Evolutionary conservation across 1,140 invertebrate genomes (phyloP), one percentile per base, ranked within the genome.

Genomic region (Pseudobourletiella spinata): DNA sequence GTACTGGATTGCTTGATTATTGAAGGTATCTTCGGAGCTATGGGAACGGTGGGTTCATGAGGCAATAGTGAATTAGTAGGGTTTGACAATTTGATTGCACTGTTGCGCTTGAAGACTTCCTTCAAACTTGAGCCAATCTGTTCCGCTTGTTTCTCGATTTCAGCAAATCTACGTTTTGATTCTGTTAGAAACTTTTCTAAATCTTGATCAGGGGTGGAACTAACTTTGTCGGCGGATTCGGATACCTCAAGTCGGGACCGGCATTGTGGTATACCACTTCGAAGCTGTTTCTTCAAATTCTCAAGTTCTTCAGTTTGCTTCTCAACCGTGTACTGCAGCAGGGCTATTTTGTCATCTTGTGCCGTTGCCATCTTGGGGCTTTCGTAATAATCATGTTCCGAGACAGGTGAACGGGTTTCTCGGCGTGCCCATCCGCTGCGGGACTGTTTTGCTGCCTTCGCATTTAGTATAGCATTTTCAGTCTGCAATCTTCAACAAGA

Each of bases 241-340:
- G 35, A 42, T 18, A 18, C 18, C 18, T 42, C 35, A n/a, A n/a
- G 32, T 39, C n/a, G 32, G 46, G 18, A 11, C 46, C 18, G 16
- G 24, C 46, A 22, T 8, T 48, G 46, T 11, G 8, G 11, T 48
- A 25, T 15, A 48, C 2, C 11, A 22, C 2, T n/a, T 57, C 39
- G 16, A 24, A 35, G 29, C 51, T 51, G 26, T n/a, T 26, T 8
- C 44, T 26, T 42, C 3, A 35, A 28, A 1, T 43, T 11, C 15
- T 42, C 35, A 15, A 69, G 63, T 64, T 69, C 64, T 35, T 69
- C 64, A 14, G 51, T 42, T 58, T 69, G 68, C 15, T 39, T 26
- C 51, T 69, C 68, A 6, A 69, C 4, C 16, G 29, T 30, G 46
- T 66, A 66, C 52, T 69, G 65, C 16, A 69, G 51, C 25, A 69